phyloP scores from a whole-genome alignment of 2,113 vertebrate species.

The Lanius ludovicianus region DNA sequence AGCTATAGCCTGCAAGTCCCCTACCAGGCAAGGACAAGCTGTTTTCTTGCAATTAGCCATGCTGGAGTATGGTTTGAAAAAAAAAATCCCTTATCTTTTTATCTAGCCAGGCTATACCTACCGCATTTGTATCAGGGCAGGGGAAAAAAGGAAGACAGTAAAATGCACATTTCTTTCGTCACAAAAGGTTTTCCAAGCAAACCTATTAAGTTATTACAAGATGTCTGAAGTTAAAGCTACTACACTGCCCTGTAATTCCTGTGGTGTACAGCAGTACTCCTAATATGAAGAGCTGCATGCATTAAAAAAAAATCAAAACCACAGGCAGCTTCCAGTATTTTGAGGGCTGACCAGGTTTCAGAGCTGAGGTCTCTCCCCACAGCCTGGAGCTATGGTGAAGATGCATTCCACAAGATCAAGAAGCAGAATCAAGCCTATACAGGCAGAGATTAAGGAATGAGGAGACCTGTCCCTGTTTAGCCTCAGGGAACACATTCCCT shows the following conservation, averaged over 20 bases:
- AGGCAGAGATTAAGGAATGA: conserved; percentile 27
- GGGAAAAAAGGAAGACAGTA: background rate
- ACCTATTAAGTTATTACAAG: background rate
- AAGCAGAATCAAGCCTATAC: conserved; percentile 30
- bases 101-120: background rate
- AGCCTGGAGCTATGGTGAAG: background rate
- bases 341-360: background rate
- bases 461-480: background rate
- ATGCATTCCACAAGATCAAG: conserved; percentile 36
- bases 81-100: background rate
- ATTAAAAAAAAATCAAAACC: background rate
- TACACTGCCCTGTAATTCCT: background rate
- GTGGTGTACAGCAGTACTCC: background rate
- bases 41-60: background rate
- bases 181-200: background rate
- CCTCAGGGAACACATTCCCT: conserved; percentile 16
- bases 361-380: background rate
- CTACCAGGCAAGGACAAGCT: background rate
- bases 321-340: background rate
- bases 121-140: background rate
- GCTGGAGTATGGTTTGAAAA: background rate
- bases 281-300: background rate
- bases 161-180: background rate
- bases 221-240: background rate
- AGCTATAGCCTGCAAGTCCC: background rate